phyloP scores from a whole-genome alignment of 2,888 invertebrate genomes.

The Drosophila suboccidentalis region DNA sequence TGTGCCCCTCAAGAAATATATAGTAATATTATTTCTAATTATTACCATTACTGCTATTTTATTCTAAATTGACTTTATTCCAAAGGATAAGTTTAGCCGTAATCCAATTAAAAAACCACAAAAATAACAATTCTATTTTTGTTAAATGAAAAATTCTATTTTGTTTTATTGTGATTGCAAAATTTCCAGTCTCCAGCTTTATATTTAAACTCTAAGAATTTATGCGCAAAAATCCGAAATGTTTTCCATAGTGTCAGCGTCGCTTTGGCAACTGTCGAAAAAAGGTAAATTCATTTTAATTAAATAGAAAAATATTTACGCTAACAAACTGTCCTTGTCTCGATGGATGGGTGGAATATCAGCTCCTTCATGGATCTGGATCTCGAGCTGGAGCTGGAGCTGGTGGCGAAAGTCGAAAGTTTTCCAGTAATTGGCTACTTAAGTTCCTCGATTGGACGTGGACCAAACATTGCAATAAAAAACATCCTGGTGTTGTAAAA shows the following conservation, averaged over 20 bases:
- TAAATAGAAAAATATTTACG: constrained; percentile 80
- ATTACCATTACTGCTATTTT: too few species aligned
- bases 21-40: too few species aligned
- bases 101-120: too few species aligned
- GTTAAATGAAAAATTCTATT: too few species aligned
- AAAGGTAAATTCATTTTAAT: constrained; percentile 80
- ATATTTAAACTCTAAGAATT: too few species aligned
- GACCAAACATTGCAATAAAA: constrained; percentile 70
- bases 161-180: too few species aligned
- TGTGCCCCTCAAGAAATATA: too few species aligned
- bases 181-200: too few species aligned
- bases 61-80: too few species aligned
- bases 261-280: constrained; percentile 34
- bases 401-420: constrained; percentile 60
- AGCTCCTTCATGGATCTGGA: constrained; percentile 19
- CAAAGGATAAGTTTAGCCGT: too few species aligned
- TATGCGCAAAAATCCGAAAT: too few species aligned
- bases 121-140: too few species aligned
- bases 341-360: constrained; percentile 47
- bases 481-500: constrained; percentile 81
- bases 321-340: constrained; percentile 56
- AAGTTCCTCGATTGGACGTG: constrained; percentile 70
- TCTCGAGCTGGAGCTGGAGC: constrained; percentile 17
- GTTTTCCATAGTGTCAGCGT: not conserved
- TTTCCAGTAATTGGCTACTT: constrained; percentile 80